Evolutionary conservation across 2,797 vertebrate species (phyloP), one percentile per base, ranked within the genome.

Genomic region (Sarcophilus harrisii): DNA sequence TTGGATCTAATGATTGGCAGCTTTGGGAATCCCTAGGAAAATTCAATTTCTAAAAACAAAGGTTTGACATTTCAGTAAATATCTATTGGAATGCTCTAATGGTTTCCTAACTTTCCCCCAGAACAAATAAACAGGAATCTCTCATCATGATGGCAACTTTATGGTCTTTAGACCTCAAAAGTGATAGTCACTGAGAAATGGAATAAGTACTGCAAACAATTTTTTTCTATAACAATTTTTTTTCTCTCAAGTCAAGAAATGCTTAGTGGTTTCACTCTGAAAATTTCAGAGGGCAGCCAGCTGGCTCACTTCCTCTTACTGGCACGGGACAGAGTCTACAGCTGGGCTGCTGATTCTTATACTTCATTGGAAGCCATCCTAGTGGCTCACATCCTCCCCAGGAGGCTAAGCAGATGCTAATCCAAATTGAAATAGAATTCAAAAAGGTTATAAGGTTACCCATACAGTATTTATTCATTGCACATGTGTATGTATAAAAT

Each of bases 361-460:
- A 9, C 89, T 93, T 96, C 60, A 94, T 60, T 96, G 87, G 57
- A 96, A 94, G 57, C n/a, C 90, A 91, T 55, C 45, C 62, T 57
- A 13, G 52, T 92, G 38, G 54, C 13, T 95, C 94, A 73, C 28
- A 27, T 73, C 54, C 73, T 90, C 45, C 57, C 57, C 73, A 92
- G 32, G 60, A 94, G n/a, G 38, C 89, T 60, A 93, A 96, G 66
- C 54, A 97, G 58, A 96, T 95, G 49, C 54, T 95, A 73, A 95
- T 52, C 60, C 94, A 96, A 96, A 91, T 32, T 94, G 60, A 97
- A 96, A 52, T 32, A 95, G 90, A 18, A 92, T 92, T 94, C n/a
- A 59, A 28, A 32, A 38, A 94, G 62, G 60, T 92, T 27, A 55
- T 16, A 24, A 58, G 57, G 89, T 91, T 52, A 32, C 59, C 95